Evolutionary conservation across 2,797 vertebrate genomes (phyloP), one percentile per base, ranked within the genome.

Genomic region (Myioborus melanocephalus): DNA sequence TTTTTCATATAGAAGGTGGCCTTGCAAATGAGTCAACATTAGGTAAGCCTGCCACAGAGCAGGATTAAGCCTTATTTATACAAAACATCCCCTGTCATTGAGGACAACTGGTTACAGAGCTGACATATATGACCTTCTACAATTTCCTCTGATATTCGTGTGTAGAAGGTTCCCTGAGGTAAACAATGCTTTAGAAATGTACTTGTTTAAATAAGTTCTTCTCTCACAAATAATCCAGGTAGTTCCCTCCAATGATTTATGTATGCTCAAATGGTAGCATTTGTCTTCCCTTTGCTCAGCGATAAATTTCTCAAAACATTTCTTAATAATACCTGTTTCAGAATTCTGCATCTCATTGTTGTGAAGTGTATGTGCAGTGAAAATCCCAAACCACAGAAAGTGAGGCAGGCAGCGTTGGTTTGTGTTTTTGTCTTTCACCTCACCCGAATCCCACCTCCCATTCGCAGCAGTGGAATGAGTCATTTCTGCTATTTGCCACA

Each of bases 61-160:
- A 69, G 39, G 34, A 53, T 55, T 75, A 86, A 78, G 34, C 37
- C 43, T 76, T 95, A 79, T 55, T 55, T 88, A 41, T 91, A 71
- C 55, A 79, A 72, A 91, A 52, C 43, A 81, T 44, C 13, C 35
- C 41, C 43, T 60, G 43, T 71, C 65, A 56, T 10, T 65, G 76
- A 64, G 56, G 77, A 81, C 85, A 72, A 65, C 65, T 70, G 77
- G 30, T 55, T 84, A 47, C 15, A 79, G 50, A 65, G 32, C 59
- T 59, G 66, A 87, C 70, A 76, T 71, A n/a, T 4, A 76, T 76
- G 73, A 94, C 61, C 90, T 90, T 91, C 76, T 94, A 70, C 77
- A 56, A 32, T 87, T 96, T 86, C 77, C 35, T 93, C 46, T 88
- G 90, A 63, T 72, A 66, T 90, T 94, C 43, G 12, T 30, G 23